Evolutionary conservation across 2,113 vertebrate species (phyloP), one percentile per base, ranked within the genome.

Genomic region (Cyanistes caeruleus): DNA sequence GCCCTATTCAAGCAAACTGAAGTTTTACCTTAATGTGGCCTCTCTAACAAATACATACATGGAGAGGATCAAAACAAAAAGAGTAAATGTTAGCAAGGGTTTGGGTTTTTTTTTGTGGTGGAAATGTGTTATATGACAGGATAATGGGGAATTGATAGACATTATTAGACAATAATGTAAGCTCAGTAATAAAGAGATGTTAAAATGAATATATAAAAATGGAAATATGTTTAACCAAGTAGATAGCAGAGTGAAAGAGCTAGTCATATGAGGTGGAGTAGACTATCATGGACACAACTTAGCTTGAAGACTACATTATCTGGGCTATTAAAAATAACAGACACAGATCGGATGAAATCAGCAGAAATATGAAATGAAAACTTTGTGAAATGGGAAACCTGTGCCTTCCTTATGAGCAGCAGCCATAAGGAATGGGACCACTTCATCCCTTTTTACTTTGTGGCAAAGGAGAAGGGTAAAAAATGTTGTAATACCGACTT

Each of bases 101-200:
- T 74, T 74, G 22, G 33, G 15, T 62, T 2, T 8, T 37, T 73
- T n/a, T n/a, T 69, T 87, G 44, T 75, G 46, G 31, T 86, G 72
- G 31, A 78, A 74, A 80, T 22, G 48, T 93, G 30, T 39, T 81
- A 37, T 83, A 63, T 78, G 85, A 84, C 11, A 96, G 81, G 94
- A 81, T 83, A 80, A 94, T 80, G 51, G 39, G 41, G 37, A 95
- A 94, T 79, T 91, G 94, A 73, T 70, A 92, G 56, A 76, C 55
- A 93, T 90, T 96, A 91, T 95, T 92, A 84, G 83, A 73, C 24
- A 64, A 27, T 51, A 95, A 89, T 62, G 24, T 56, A 95, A 91
- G 20, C 12, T 95, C 39, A 86, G 35, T 89, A 74, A 97, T 62
- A 37, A 80, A 59, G 93, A 8, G 27, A 68, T 89, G 52, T 80